Percentiles rank a stretch among this genome's conserved stretches.
phyloP scores from a whole-genome alignment of 2,888 invertebrate genomes.

The Chalcis sispes region DNA sequence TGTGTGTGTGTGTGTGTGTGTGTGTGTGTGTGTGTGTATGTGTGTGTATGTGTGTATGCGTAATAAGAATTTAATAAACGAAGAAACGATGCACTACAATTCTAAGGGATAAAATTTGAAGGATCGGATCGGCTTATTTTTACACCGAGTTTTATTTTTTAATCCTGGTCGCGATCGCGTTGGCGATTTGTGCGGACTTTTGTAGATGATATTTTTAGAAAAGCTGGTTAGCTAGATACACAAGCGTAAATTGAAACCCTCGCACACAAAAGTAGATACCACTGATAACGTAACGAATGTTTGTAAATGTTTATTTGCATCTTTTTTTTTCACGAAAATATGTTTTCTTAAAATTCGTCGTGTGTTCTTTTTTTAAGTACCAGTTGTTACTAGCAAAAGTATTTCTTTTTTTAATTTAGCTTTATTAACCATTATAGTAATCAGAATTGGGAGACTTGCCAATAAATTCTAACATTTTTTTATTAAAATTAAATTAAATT shows the following conservation, averaged over 20 bases:
- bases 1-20: no score
- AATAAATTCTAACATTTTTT: constrained; percentile 40
- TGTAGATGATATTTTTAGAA: constrained; percentile 68
- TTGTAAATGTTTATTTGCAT: not conserved
- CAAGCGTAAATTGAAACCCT: not conserved
- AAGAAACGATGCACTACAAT: no score
- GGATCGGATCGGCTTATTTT: constrained; percentile 20
- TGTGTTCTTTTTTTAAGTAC: constrained; percentile 2
- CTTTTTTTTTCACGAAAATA: not conserved
- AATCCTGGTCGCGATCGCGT: constrained; percentile 1
- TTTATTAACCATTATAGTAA: constrained; percentile 37
- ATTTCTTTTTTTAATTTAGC: no score
- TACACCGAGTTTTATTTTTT: not conserved
- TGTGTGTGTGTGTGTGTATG: no score
- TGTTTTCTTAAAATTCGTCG: not conserved
- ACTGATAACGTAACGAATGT: not conserved
- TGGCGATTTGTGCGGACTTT: constrained; percentile 65
- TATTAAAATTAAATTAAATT: constrained; percentile 40
- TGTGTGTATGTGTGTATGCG: no score
- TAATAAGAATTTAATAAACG: no score
- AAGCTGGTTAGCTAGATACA: constrained; percentile 62
- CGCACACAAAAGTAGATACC: not conserved
- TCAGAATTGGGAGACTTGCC: constrained; percentile 44
- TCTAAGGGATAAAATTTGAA: not conserved
- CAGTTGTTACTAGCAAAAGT: constrained; percentile 14